Conservation (phyloP, 64 coral and sea anemone species). For the Anthopleura sola region DNA sequence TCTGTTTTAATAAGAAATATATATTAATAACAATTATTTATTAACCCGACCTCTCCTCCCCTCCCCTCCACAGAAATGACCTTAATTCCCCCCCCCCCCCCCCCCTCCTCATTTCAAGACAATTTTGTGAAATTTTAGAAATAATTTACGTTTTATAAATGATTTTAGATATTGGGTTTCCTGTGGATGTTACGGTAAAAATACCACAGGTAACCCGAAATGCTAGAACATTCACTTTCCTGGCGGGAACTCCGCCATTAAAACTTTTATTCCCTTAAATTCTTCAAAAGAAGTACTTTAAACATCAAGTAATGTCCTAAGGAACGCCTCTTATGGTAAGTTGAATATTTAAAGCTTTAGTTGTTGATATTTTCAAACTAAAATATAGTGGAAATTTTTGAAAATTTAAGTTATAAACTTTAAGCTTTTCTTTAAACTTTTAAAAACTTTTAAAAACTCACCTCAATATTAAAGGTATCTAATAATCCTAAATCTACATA, state of each 20-base stretch:
- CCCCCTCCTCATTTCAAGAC: too few species aligned
- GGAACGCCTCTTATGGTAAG: neutral
- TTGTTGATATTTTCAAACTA: neutral
- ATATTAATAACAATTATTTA: neutral
- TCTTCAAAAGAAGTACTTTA: neutral
- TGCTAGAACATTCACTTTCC: neutral
- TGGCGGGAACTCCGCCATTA: neutral
- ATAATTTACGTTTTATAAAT: neutral
- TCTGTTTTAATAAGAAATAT: slow-evolving; percentile 27
- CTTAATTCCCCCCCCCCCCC: too few species aligned
- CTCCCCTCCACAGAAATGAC: too few species aligned
- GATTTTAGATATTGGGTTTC: neutral
- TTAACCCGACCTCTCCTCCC: too few species aligned
- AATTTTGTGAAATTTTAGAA: too few species aligned
- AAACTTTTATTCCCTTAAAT: neutral
- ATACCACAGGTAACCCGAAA: neutral
- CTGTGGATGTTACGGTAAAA: neutral
- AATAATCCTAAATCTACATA: slow-evolving; percentile 79
- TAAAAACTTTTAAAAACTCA: neutral
- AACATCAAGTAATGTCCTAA: too few species aligned
- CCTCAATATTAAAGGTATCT: slow-evolving; percentile 80
- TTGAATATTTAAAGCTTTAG: neutral
- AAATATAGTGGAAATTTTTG: too few species aligned
- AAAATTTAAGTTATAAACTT: too few species aligned
- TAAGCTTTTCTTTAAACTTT: neutral